These are phyloP conservation scores for Paedocypris sp. DNA, from an alignment of 2,113 vertebrate species.

Conservation along the genomic window DNA sequence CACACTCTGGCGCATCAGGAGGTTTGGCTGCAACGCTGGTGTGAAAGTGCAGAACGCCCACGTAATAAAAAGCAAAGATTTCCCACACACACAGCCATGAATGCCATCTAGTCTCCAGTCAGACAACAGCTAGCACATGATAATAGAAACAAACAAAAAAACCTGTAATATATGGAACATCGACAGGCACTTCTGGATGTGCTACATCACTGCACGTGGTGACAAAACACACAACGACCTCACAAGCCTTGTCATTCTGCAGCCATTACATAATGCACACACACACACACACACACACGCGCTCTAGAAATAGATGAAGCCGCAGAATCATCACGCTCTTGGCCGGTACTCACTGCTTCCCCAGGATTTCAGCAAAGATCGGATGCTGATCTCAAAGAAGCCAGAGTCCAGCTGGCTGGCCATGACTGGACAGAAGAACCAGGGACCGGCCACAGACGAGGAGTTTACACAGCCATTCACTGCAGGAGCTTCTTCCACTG, in stretches of 20 bases:
- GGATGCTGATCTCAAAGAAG: constrained; percentile 68
- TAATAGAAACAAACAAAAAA: no score
- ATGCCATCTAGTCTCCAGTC: no score
- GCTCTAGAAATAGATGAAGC: no score
- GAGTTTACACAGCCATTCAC: constrained; percentile 39
- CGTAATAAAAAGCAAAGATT: no score
- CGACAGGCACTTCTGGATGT: not conserved
- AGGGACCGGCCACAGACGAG: constrained; percentile 54
- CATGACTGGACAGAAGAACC: constrained; percentile 56
- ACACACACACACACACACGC: not conserved
- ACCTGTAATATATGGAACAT: not conserved
- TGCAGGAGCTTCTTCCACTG: constrained; percentile 38
- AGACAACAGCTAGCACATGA: no score
- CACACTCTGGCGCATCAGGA: no score
- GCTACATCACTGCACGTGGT: not conserved
- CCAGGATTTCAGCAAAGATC: constrained; percentile 63
- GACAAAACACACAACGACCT: not conserved
- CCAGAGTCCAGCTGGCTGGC: constrained; percentile 65
- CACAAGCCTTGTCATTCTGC: not conserved
- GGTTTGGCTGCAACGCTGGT: no score
- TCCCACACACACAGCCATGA: no score
- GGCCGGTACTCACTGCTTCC: constrained; percentile 60
- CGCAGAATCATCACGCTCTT: no score
- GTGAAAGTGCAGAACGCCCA: no score
- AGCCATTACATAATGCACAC: constrained; percentile 19